Evolutionary conservation across 2,113 vertebrate genomes (phyloP), one percentile per base, ranked within the genome.

Genomic region (Python bivittatus): DNA sequence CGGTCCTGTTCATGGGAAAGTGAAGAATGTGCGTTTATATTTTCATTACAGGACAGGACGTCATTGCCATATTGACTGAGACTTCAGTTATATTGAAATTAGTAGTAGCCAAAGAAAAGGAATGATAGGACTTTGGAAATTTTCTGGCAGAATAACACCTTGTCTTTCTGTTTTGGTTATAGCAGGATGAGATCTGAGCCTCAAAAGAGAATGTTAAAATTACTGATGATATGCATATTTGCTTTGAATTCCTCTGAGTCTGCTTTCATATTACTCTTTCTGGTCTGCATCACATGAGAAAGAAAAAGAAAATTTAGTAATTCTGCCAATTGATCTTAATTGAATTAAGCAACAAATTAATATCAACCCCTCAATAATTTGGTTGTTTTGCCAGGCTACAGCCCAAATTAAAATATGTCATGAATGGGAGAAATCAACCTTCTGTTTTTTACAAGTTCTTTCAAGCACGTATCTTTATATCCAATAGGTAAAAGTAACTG

Each of bases 241-340:
- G 1, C 10, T 72, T 72, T 72, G 52, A 33, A 89, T 72, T 53
- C 20, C 48, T 53, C 13, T n/a, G 27, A 52, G 13, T 27, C 87
- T 61, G 22, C 57, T 88, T 60, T 52, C 33, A 64, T 52, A n/a
- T n/a, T 68, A 68, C 13, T 64, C 6, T 29, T 85, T 84, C 44
- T 61, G 87, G 86, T 84, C 58, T 0, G 64, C 11, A 64, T 27
- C 27, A 6, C 52, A n/a, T 0, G 15, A 60, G 58, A 38, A 91
- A 61, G 42, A 52, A 12, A 86, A 12, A 61, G 10, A 33, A n/a
- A 44, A 6, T 27, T 29, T 20, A 61, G 11, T 38, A 52, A 84
- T 85, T 64, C 79, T 64, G 44, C 88, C 97, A 97, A 95, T 95
- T 95, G 87, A 96, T 96, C 97, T 97, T 97, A 97, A 97, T 94